A percentile compares a stretch with the other conserved stretches of the same genome.
These are phyloP conservation scores for Apeltes quadracus DNA, from an alignment of 2,113 vertebrate species.

Conservation along the genomic window DNA sequence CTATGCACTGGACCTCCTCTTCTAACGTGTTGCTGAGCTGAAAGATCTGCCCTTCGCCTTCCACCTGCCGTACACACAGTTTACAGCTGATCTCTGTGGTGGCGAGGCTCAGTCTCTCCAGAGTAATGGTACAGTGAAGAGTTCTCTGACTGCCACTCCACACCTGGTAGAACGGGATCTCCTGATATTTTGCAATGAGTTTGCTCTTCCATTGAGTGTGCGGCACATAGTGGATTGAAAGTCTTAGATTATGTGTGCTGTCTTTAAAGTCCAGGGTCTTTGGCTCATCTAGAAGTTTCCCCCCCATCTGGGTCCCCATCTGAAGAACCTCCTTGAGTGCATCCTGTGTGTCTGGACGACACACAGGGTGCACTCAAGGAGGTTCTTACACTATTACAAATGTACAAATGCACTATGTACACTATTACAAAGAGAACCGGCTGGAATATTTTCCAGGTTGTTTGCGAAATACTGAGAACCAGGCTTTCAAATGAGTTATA, in stretches of 20 bases:
- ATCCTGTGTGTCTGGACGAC: too few relatives aligned
- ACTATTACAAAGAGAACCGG: too few relatives aligned
- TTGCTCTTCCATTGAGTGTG: slow-evolving; percentile 96
- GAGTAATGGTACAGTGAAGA: slow-evolving; percentile 93
- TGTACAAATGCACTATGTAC: too few relatives aligned
- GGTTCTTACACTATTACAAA: too few relatives aligned
- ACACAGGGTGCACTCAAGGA: too few relatives aligned
- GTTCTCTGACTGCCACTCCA: slow-evolving; percentile 91
- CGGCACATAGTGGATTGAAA: slow-evolving; percentile 91
- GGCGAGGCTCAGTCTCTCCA: slow-evolving; percentile 89
- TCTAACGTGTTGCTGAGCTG: slow-evolving; percentile 89
- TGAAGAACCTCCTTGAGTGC: slow-evolving; percentile 97
- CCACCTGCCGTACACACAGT: slow-evolving; percentile 92
- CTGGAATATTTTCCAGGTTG: too few relatives aligned
- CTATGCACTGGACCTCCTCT: slow-evolving; percentile 88
- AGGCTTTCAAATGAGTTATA: too few relatives aligned
- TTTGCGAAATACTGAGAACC: too few relatives aligned
- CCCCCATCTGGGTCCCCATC: slow-evolving; percentile 93
- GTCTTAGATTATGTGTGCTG: slow-evolving; percentile 93
- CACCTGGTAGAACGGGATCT: slow-evolving; percentile 94
- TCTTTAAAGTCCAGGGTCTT: slow-evolving; percentile 95
- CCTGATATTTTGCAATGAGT: slow-evolving; percentile 94
- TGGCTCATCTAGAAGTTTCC: slow-evolving; percentile 93
- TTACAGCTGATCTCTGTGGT: slow-evolving; percentile 91
- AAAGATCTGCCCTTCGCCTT: slow-evolving; percentile 96